Percentiles rank a stretch among this genome's conserved stretches.
Conservation (phyloP, 2,797 vertebrate species). For the Kryptolebias ocellatus region DNA sequence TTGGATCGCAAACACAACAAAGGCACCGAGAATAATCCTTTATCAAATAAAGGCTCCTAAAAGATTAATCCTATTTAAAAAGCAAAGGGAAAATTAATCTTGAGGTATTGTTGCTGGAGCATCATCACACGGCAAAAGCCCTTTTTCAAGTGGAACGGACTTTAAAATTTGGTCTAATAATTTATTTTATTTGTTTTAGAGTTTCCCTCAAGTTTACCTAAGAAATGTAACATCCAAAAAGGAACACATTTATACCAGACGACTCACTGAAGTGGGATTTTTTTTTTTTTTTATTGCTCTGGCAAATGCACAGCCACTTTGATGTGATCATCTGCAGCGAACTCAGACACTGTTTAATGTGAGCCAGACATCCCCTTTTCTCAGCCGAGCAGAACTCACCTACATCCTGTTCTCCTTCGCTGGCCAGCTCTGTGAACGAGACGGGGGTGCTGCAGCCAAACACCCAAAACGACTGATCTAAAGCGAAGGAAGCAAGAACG, state of each 20-base stretch:
- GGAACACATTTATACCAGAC: constrained; percentile 57
- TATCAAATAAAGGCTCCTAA: constrained; percentile 66
- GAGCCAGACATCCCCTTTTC: constrained; percentile 53
- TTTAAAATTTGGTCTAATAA: constrained; percentile 28
- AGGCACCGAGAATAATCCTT: constrained; percentile 57
- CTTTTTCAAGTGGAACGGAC: constrained; percentile 26
- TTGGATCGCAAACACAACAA: constrained; percentile 61
- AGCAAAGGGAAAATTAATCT: constrained; percentile 43
- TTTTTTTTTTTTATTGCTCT: constrained; percentile 40
- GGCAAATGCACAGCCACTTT: constrained; percentile 60
- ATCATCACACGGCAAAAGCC: constrained; percentile 43
- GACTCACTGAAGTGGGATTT: constrained; percentile 64
- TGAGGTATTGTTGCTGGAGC: constrained; percentile 30
- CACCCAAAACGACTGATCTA: constrained; percentile 15
- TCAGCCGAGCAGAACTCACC: constrained; percentile 51
- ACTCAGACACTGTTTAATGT: constrained; percentile 51
- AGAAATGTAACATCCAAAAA: constrained; percentile 35
- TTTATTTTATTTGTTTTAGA: constrained; percentile 26
- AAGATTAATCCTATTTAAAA: constrained; percentile 63
- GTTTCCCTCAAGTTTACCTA: constrained; percentile 31
- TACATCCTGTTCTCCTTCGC: constrained; percentile 58
- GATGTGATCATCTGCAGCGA: constrained; percentile 52
- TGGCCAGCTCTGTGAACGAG: constrained; percentile 28
- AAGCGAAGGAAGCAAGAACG: not conserved
- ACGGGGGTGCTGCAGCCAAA: not conserved